Conservation (phyloP, 2,888 invertebrate genomes). For the Hypercompe scribonia region DNA sequence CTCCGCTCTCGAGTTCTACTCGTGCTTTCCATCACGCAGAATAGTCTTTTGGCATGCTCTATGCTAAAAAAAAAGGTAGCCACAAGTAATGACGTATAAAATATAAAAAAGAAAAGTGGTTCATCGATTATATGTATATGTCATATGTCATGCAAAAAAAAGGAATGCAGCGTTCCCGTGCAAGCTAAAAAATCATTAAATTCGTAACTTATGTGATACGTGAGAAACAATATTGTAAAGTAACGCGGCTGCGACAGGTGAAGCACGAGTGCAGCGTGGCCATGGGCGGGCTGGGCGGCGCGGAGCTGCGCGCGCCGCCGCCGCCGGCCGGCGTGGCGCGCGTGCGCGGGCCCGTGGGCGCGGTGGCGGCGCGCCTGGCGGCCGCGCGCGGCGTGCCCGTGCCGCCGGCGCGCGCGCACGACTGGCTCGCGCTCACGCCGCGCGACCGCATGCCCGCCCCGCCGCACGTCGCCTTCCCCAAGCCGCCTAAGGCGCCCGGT, state of each 20-base stretch:
- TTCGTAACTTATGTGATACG: too few species aligned
- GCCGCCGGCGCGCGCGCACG: conserved; percentile 83
- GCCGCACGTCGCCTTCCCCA: conserved; percentile 94
- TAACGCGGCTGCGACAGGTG: conserved; percentile 71
- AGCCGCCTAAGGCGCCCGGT: conserved; percentile 96
- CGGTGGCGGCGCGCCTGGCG: conserved; percentile 78
- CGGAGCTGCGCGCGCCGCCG: conserved; percentile 70
- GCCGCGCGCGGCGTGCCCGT: conserved; percentile 73
- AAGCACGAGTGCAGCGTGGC: conserved; percentile 93
- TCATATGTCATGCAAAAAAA: too few species aligned
- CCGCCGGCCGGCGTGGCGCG: conserved; percentile 68
- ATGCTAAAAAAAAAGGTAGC: too few species aligned
- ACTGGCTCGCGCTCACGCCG: conserved; percentile 92
- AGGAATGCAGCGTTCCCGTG: too few species aligned
- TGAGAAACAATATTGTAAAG: background rate
- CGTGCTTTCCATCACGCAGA: too few species aligned
- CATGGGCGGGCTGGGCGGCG: conserved; percentile 69
- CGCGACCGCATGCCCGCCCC: conserved; percentile 93
- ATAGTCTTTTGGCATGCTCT: too few species aligned
- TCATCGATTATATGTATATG: too few species aligned
- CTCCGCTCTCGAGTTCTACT: too few species aligned
- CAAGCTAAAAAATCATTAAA: too few species aligned
- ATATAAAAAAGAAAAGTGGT: too few species aligned
- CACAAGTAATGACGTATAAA: too few species aligned
- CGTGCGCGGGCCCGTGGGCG: conserved; percentile 73